phyloP scores from a whole-genome alignment of 2,888 invertebrate genomes.

The Agriopis aurantiaria region DNA sequence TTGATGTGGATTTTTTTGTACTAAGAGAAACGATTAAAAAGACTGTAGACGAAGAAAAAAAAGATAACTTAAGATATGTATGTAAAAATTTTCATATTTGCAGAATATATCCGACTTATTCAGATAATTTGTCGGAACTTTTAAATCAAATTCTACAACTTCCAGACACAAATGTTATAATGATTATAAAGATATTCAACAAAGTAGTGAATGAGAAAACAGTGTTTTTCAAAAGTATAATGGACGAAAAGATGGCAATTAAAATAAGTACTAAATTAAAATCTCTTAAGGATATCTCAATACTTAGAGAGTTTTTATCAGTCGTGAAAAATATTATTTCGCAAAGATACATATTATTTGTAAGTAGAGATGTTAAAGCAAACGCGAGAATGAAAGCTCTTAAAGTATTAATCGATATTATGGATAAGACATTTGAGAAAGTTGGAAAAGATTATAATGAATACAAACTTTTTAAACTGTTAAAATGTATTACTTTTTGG shows the following conservation, averaged over 20 bases:
- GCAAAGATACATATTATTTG: background rate
- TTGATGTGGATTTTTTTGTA: background rate
- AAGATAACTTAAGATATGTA: background rate
- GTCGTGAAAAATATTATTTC: background rate
- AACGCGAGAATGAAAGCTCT: background rate
- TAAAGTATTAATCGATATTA: slow-evolving; percentile 1
- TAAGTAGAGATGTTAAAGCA: background rate
- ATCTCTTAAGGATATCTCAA: background rate
- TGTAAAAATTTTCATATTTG: background rate
- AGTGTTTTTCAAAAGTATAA: background rate
- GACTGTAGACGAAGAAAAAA: background rate
- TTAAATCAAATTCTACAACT: background rate
- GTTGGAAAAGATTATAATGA: background rate
- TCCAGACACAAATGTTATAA: background rate
- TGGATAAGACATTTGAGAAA: slow-evolving; percentile 13
- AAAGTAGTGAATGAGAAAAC: background rate
- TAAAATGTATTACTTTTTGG: background rate
- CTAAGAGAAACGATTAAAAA: slow-evolving; percentile 3
- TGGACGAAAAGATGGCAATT: background rate
- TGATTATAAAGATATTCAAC: background rate
- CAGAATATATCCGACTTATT: slow-evolving; percentile 1
- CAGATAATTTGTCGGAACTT: slow-evolving; percentile 2
- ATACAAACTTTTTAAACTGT: background rate
- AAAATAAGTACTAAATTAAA: background rate
- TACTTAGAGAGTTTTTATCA: background rate